A percentile compares a stretch with the other conserved stretches of the same genome.
Evolutionary conservation across 2,797 vertebrate species (phyloP).

Genomic region (Dendrocincla tyrannina): DNA sequence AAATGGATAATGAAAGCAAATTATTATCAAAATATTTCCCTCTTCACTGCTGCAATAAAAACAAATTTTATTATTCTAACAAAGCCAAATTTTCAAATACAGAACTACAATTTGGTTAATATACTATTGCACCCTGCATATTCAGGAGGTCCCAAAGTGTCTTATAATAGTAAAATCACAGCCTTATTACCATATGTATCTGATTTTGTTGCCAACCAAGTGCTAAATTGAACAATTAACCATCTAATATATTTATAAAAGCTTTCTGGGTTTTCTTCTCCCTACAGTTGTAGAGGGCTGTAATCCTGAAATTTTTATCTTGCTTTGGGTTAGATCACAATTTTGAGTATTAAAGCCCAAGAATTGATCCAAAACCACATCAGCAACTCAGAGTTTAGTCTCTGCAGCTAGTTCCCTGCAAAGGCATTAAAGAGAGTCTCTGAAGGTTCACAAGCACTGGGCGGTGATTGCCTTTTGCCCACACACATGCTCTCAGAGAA

Average conservation of each 20-base stretch:
- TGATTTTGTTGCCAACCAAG: not conserved
- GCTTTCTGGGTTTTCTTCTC: not conserved
- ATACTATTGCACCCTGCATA: not conserved
- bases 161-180: not conserved
- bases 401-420: not conserved
- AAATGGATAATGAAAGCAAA: slow-evolving; percentile 49
- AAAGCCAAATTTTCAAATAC: slow-evolving; percentile 45
- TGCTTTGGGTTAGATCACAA: not conserved
- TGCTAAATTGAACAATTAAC: slow-evolving; percentile 42
- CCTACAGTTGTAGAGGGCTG: not conserved
- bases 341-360: not conserved
- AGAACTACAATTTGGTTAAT: slow-evolving; percentile 41
- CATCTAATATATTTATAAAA: slow-evolving; percentile 5
- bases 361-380: not conserved
- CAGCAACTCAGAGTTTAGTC: not conserved
- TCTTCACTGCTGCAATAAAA: slow-evolving; percentile 45
- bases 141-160: slow-evolving; percentile 35
- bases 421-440: not conserved
- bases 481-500: rapidly evolving
- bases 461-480: not conserved
- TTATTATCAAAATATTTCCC: slow-evolving; percentile 37
- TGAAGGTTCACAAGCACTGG: not conserved
- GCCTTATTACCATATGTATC: not conserved
- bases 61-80: slow-evolving; percentile 38
- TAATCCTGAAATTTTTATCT: not conserved